Base-by-base conservation (phyloP, 2,113 vertebrate genomes). In the Tupaia chinensis region DNA sequence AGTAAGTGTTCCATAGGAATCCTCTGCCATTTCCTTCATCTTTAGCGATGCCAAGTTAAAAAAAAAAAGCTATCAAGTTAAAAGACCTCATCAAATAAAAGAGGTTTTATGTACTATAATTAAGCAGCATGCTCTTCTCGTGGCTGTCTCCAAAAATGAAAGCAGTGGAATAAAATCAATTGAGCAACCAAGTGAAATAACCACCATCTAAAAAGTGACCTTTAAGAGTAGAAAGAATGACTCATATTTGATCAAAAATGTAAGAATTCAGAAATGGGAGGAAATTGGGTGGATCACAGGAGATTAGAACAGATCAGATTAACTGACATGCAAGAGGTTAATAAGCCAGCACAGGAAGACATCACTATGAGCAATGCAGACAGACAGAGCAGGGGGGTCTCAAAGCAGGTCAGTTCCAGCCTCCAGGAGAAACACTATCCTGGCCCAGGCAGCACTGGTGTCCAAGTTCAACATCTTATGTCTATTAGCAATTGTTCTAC, bases 71-170 rank as follows among this genome's bases (percentile, higher is more conserved):
- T 91, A 98, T 68, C 87, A 88, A 96, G 66, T 94, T 91, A 95
- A 95, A 98, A 97, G 69, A 96, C 34, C 88, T 91, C 88, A 90
- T 94, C 80, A 89, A 92, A 92, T 96, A 97, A 97, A 98, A 98
- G 93, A 93, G 96, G 93, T 87, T 94, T 0, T 87, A 65, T 61
- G 95, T 93, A 95, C 34, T 88, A 0, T 86, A 94, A 97, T 88
- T 97, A 98, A 97, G 95, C 90, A 93, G 77, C 72, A 61, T 9
- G 96, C 68, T 94, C 78, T 93, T 93, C 77, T 93, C 85, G 23
- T 60, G 72, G 81, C 87, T 68, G 44, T 34, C 76, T 85, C 93
- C 92, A 65, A 95, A 97, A 95, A 96, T 89, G 76, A 97, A 54
- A 94, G 27, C 53, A 82, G 16, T 63, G 34, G 96, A 98, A 97